A percentile compares a stretch with the other conserved stretches of the same genome.
phyloP scores from a whole-genome alignment of 2,113 vertebrate genomes.

The Gobiocypris rarus region DNA sequence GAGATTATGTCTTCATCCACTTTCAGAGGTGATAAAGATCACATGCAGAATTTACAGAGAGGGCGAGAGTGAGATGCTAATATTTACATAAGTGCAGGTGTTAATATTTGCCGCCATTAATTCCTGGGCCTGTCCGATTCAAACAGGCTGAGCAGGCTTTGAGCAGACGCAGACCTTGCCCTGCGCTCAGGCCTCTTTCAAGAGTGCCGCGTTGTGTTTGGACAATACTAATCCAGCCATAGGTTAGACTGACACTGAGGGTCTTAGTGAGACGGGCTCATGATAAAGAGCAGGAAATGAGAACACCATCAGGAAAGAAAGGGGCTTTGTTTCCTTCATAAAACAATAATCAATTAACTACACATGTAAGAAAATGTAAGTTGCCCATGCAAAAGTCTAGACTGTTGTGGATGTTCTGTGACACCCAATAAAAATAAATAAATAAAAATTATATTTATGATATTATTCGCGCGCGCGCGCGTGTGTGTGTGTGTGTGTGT shows the following conservation, averaged over 20 bases:
- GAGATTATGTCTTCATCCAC: slow-evolving; percentile 47
- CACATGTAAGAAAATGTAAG: not conserved
- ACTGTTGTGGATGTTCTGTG: not conserved
- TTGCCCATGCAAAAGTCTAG: not conserved
- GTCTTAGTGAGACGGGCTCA: slow-evolving; percentile 3
- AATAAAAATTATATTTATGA: too few species aligned
- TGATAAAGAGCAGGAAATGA: slow-evolving; percentile 20
- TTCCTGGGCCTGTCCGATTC: slow-evolving; percentile 44
- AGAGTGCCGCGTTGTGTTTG: slow-evolving; percentile 54
- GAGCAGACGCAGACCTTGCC: slow-evolving; percentile 40
- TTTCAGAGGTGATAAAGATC: slow-evolving; percentile 41
- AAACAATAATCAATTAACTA: not conserved
- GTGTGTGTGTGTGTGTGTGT: too few species aligned
- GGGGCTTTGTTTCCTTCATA: not conserved
- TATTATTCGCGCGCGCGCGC: too few species aligned
- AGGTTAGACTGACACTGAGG: slow-evolving; percentile 52
- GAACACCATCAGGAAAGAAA: not conserved
- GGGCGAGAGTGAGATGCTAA: slow-evolving; percentile 45
- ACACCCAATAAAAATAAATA: too few species aligned
- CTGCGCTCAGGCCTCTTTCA: slow-evolving; percentile 49
- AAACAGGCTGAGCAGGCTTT: slow-evolving; percentile 30
- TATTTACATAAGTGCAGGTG: slow-evolving; percentile 62
- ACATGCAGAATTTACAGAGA: slow-evolving; percentile 34
- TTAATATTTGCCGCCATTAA: slow-evolving; percentile 59
- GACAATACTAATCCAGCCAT: slow-evolving; percentile 57